Conservation (phyloP, 1,140 invertebrate genomes). For the Holotrichia oblita region DNA sequence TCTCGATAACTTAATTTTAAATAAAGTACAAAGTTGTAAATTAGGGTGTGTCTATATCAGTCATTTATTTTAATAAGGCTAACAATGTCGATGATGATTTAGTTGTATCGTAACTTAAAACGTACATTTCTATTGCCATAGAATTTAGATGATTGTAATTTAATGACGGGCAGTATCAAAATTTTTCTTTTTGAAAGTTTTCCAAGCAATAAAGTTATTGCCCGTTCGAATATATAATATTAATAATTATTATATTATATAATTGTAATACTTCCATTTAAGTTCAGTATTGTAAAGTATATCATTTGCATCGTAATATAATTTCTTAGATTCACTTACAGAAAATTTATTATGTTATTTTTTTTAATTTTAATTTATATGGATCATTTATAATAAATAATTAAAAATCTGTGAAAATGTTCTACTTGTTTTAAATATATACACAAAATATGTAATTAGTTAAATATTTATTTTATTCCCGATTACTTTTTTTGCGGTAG, state of each 20-base stretch:
- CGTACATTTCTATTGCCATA: background rate
- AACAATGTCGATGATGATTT: background rate
- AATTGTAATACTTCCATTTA: slow-evolving; percentile 27
- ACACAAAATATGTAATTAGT: slow-evolving; percentile 25
- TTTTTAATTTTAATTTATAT: slow-evolving; percentile 38
- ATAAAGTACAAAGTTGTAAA: background rate
- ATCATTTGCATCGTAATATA: slow-evolving; percentile 28
- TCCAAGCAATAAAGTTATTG: slow-evolving; percentile 28
- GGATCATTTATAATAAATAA: slow-evolving; percentile 33
- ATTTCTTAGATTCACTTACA: slow-evolving; percentile 42
- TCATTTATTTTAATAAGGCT: background rate
- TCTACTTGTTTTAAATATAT: slow-evolving; percentile 34
- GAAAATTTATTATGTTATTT: slow-evolving; percentile 43
- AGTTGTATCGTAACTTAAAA: background rate
- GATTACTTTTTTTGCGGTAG: background rate
- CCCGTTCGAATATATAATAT: background rate
- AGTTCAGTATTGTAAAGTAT: slow-evolving; percentile 34
- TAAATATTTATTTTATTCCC: slow-evolving; percentile 9
- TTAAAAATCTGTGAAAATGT: slow-evolving; percentile 36
- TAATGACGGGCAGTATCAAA: slow-evolving; percentile 14
- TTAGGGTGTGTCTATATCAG: background rate
- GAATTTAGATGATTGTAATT: background rate
- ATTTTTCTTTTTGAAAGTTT: slow-evolving; percentile 14
- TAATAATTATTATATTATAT: background rate
- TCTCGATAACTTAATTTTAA: background rate